These are phyloP conservation scores for Marronus borbonicus DNA, from an alignment of 2,888 invertebrate species.

Conservation along the genomic window DNA sequence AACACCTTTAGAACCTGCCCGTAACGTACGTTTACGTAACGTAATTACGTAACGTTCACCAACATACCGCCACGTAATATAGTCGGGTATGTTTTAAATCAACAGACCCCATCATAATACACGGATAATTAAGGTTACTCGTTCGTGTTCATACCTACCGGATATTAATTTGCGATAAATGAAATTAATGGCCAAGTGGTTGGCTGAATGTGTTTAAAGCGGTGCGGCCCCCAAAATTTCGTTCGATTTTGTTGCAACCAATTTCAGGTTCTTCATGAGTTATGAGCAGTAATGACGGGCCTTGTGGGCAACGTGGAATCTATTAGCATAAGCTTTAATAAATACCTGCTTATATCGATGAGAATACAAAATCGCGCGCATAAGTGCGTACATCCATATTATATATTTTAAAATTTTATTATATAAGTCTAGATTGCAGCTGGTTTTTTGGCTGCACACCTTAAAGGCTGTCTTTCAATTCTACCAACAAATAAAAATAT, in stretches of 20 bases:
- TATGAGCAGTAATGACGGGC: constrained; percentile 1
- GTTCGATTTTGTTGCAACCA: background rate
- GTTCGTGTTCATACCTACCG: background rate
- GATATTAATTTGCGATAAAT: constrained; percentile 1
- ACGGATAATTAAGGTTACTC: background rate
- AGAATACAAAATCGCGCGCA: background rate
- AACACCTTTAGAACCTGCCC: too few species aligned
- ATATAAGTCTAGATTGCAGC: too few species aligned
- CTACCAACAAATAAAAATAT: too few species aligned
- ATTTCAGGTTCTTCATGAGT: constrained; percentile 13
- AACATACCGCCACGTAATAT: background rate
- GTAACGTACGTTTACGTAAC: too few species aligned
- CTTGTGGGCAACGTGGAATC: background rate
- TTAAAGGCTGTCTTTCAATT: too few species aligned
- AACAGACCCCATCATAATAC: background rate
- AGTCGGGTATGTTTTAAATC: background rate
- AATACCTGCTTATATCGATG: background rate
- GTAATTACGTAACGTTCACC: too few species aligned
- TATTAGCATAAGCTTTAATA: constrained; percentile 22
- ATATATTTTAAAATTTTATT: too few species aligned
- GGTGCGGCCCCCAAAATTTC: background rate
- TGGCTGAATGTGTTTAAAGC: background rate
- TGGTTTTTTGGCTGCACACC: too few species aligned
- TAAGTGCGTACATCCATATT: too few species aligned
- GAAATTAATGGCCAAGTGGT: background rate